phyloP scores from a whole-genome alignment of 1,140 invertebrate genomes.

The Brachionus calyciflorus region DNA sequence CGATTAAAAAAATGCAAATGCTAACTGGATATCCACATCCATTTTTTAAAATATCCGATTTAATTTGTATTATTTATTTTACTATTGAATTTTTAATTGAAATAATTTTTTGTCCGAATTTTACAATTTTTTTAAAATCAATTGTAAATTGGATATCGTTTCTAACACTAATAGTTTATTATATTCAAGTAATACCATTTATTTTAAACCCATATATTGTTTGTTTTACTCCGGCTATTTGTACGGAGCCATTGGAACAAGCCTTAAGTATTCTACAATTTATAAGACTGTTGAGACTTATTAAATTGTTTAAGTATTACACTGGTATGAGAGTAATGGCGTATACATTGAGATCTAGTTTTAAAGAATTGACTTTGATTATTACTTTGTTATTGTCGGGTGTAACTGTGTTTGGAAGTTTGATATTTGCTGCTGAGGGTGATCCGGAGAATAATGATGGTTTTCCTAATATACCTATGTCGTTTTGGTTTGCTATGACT shows the following conservation, averaged over 20 bases:
- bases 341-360: conserved; percentile 52
- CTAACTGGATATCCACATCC: neutral
- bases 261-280: conserved; percentile 48
- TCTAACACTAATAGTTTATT: conserved; percentile 97
- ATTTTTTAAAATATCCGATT: conserved; percentile 52
- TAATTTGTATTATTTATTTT: conserved; percentile 71
- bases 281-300: conserved; percentile 51
- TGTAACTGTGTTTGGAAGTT: conserved; percentile 52
- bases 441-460: conserved; percentile 48
- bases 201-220: neutral
- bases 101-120: conserved; percentile 84
- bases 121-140: conserved; percentile 91
- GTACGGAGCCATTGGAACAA: neutral
- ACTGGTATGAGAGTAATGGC: conserved; percentile 51
- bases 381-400: conserved; percentile 51
- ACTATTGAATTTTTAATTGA: conserved; percentile 94
- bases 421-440: conserved; percentile 51
- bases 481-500: conserved; percentile 55
- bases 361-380: conserved; percentile 52
- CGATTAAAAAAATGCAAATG: neutral
- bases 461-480: conserved; percentile 52
- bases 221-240: neutral
- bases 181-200: conserved; percentile 67
- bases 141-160: conserved; percentile 99
- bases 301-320: conserved; percentile 52